A percentile compares a stretch with the other conserved stretches of the same genome.
Evolutionary conservation across 2,113 vertebrate genomes (phyloP).

Genomic region (Electrona antarctica): DNA sequence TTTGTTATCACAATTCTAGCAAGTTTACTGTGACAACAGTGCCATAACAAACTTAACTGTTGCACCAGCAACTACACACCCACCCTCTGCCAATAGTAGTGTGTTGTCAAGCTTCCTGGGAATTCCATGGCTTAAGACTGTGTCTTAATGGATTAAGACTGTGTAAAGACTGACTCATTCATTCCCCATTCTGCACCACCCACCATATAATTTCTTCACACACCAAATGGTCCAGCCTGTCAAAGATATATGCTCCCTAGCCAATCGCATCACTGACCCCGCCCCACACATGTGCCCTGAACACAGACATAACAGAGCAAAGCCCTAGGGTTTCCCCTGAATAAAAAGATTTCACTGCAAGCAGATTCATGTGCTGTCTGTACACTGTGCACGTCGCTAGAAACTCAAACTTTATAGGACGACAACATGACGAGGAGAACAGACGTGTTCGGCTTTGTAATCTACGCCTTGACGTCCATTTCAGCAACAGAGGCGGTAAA

Average conservation of each 20-base stretch:
- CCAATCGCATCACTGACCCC: constrained; percentile 45
- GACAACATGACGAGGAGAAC: not conserved
- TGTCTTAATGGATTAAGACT: constrained; percentile 1
- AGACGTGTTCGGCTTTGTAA: not conserved
- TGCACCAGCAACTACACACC: not conserved
- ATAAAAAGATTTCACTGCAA: constrained; percentile 5
- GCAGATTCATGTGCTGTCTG: not conserved
- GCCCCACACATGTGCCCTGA: constrained; percentile 6
- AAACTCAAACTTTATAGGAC: not conserved
- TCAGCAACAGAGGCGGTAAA: constrained; percentile 35
- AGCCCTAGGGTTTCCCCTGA: constrained; percentile 18
- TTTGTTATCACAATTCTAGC: not conserved
- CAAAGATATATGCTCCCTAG: constrained; percentile 4
- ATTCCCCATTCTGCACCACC: not conserved
- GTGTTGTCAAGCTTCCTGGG: not conserved
- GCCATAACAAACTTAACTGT: constrained; percentile 25
- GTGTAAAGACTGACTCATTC: constrained; percentile 17
- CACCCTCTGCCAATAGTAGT: not conserved
- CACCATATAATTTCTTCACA: constrained; percentile 29
- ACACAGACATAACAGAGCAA: constrained; percentile 11
- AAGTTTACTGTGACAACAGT: not conserved
- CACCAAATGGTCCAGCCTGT: constrained; percentile 5
- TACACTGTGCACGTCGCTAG: no score
- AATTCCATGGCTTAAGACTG: not conserved
- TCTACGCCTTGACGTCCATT: constrained; percentile 17